Evolutionary conservation across 2,113 vertebrate genomes (phyloP).

Genomic region (Aepyceros melampus): DNA sequence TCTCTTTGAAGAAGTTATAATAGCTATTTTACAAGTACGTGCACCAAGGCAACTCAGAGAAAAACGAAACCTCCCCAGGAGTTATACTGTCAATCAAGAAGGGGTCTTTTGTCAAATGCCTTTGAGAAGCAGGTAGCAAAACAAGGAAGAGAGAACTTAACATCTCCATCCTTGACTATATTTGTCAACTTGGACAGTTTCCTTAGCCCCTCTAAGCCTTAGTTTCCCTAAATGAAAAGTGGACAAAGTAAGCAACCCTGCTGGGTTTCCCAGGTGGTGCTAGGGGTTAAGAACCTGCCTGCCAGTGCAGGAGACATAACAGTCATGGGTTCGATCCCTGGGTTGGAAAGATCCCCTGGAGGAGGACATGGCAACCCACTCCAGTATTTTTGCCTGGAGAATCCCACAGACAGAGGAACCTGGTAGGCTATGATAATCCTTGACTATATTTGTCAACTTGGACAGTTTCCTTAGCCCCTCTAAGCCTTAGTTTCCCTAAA

Average conservation of each 20-base stretch:
- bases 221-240: neutral
- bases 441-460: neutral
- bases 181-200: neutral
- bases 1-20: neutral
- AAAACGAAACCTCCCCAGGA: neutral
- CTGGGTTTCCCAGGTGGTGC: neutral
- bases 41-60: neutral
- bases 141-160: neutral
- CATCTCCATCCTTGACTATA: neutral
- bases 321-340: neutral
- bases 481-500: neutral
- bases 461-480: neutral
- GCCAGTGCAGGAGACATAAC: neutral
- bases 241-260: neutral
- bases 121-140: neutral
- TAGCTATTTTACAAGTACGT: neutral
- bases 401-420: neutral
- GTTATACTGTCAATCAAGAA: neutral
- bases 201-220: neutral
- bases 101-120: neutral
- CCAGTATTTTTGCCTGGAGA: neutral
- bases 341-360: neutral
- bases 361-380: neutral
- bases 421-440: no score
- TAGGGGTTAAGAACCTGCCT: neutral